Conservation (phyloP, 1,140 invertebrate species). For the Elymnias hypermnestra region DNA sequence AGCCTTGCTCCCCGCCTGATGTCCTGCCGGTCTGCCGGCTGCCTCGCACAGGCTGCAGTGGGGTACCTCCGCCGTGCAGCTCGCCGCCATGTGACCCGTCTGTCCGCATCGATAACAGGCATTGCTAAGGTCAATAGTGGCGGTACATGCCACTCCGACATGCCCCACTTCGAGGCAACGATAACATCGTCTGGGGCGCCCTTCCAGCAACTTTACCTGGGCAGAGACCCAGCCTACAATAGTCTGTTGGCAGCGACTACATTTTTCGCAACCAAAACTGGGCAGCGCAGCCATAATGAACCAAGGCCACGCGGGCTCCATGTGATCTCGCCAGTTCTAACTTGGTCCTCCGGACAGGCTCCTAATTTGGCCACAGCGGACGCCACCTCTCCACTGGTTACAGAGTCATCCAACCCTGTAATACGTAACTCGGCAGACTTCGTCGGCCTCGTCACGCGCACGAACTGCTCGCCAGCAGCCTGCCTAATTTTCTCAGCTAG, state of each 20-base stretch:
- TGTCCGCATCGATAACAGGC: too few species aligned
- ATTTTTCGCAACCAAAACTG: constrained; percentile 12
- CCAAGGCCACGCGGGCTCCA: neutral
- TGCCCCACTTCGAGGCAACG: too few species aligned
- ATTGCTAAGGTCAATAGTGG: too few species aligned
- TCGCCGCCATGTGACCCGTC: too few species aligned
- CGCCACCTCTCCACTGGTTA: constrained; percentile 7
- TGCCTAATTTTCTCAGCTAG: constrained; percentile 4
- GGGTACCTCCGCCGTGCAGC: too few species aligned
- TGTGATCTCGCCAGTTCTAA: constrained; percentile 14
- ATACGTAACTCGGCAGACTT: constrained; percentile 8
- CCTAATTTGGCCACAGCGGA: constrained; percentile 3
- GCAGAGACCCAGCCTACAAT: too few species aligned
- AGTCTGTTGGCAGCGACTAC: neutral
- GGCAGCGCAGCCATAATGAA: constrained; percentile 3
- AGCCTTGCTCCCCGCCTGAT: too few species aligned
- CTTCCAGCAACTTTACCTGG: too few species aligned
- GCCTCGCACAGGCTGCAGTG: too few species aligned
- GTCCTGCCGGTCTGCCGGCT: too few species aligned
- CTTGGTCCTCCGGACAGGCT: neutral
- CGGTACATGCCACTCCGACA: too few species aligned
- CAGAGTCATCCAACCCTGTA: constrained; percentile 16
- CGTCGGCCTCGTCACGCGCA: constrained; percentile 3
- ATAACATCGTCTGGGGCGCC: too few species aligned
- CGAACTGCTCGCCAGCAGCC: neutral